Conservation (phyloP, 2,888 invertebrate genomes). For the Linnaemya vulpina region DNA sequence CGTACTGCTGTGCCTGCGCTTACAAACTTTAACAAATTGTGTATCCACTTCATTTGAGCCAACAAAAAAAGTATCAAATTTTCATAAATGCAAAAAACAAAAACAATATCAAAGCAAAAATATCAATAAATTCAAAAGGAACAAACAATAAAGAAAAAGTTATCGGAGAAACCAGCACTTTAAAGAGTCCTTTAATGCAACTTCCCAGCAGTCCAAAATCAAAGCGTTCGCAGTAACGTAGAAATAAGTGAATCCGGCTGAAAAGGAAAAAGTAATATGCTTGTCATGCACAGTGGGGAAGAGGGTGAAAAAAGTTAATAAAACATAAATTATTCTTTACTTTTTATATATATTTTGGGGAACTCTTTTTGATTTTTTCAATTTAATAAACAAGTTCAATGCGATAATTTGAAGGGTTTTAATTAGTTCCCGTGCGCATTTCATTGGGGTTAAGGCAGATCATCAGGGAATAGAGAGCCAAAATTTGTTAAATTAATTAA, state of each 20-base stretch:
- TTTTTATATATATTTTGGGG: too few species aligned
- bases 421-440: too few species aligned
- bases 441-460: too few species aligned
- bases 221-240: background rate
- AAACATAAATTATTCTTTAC: background rate
- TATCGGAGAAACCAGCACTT: conserved; percentile 42
- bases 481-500: too few species aligned
- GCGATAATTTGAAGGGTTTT: too few species aligned
- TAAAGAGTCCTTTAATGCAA: conserved; percentile 41
- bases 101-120: conserved; percentile 38
- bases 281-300: conserved; percentile 7
- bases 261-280: conserved; percentile 24
- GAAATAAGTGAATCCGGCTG: conserved; percentile 18
- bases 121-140: conserved; percentile 32
- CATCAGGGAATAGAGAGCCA: too few species aligned
- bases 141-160: conserved; percentile 12
- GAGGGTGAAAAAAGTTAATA: background rate
- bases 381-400: too few species aligned
- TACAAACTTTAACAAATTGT: conserved; percentile 71
- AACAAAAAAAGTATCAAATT: conserved; percentile 70
- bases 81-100: conserved; percentile 22
- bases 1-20: conserved; percentile 71
- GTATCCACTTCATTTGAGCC: conserved; percentile 67
- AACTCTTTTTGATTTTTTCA: too few species aligned
- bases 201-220: conserved; percentile 32